Percentiles rank a stretch among this genome's conserved stretches.
phyloP scores from a whole-genome alignment of 2,888 invertebrate genomes.

The Lepetodrilus schrolli region DNA sequence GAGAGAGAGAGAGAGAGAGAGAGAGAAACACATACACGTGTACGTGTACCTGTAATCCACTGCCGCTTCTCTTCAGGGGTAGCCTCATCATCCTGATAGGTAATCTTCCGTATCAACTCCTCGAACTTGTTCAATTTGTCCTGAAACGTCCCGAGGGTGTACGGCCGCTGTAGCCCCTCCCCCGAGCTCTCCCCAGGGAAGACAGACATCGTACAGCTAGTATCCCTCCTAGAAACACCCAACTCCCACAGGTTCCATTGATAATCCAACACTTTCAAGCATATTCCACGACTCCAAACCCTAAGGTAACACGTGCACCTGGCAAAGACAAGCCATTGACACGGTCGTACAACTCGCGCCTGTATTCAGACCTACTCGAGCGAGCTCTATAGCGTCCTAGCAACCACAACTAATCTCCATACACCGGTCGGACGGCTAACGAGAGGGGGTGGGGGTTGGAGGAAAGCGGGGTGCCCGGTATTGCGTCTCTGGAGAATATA shows the following conservation, averaged over 20 bases:
- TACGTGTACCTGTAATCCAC: conserved; percentile 69
- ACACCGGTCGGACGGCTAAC: too few relatives aligned
- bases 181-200: conserved; percentile 38
- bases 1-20: too few relatives aligned
- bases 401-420: conserved; percentile 3
- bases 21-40: too few relatives aligned
- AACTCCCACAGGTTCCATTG: neutral
- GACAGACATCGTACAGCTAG: neutral
- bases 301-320: neutral
- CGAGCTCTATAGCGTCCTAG: neutral
- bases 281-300: neutral
- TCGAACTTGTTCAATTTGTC: conserved; percentile 68
- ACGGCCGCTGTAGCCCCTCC: conserved; percentile 62
- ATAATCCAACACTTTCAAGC: neutral
- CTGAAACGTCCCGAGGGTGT: conserved; percentile 70
- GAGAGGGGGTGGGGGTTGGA: too few relatives aligned
- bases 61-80: conserved; percentile 72
- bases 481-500: neutral
- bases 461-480: neutral
- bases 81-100: conserved; percentile 70
- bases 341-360: neutral
- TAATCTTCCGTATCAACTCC: conserved; percentile 70
- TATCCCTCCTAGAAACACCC: neutral
- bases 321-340: neutral
- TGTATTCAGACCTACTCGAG: neutral